Conservation (phyloP, 2,113 vertebrate genomes). For the Hemiprocne comata region DNA sequence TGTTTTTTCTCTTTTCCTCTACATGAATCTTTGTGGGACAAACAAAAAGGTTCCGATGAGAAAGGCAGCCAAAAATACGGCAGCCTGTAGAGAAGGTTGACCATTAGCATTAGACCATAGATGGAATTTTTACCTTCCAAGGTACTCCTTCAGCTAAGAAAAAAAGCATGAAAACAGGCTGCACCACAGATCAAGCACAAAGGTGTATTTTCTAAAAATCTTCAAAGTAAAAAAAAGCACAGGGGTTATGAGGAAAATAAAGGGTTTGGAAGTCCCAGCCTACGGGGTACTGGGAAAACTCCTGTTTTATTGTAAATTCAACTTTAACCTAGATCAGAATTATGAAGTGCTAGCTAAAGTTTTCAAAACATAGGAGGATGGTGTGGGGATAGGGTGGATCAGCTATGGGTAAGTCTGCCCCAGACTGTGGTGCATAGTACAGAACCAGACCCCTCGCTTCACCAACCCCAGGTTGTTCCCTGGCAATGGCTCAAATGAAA, state of each 20-base stretch:
- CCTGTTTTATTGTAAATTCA: background rate
- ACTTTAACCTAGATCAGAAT: background rate
- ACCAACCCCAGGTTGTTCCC: background rate
- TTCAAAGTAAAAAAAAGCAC: background rate
- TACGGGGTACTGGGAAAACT: background rate
- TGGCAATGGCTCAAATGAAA: background rate
- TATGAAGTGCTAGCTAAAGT: rapidly evolving
- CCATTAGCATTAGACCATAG: background rate
- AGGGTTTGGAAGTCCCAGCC: background rate
- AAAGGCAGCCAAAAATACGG: background rate
- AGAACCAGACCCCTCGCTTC: rapidly evolving
- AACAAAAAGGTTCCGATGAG: background rate
- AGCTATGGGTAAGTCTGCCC: too few species aligned
- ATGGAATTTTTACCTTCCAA: background rate
- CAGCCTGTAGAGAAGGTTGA: background rate
- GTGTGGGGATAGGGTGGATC: background rate
- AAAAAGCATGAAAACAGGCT: rapidly evolving
- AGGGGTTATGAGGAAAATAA: background rate
- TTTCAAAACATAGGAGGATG: background rate
- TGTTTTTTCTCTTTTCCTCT: background rate
- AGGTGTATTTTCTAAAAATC: background rate
- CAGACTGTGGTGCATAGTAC: too few species aligned
- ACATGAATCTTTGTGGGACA: background rate
- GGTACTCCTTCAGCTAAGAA: background rate
- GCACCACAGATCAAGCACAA: background rate